Percentiles rank a stretch among this genome's conserved stretches.
These are phyloP conservation scores for Malacosoma neustria DNA, from an alignment of 2,888 invertebrate species.

Conservation along the genomic window DNA sequence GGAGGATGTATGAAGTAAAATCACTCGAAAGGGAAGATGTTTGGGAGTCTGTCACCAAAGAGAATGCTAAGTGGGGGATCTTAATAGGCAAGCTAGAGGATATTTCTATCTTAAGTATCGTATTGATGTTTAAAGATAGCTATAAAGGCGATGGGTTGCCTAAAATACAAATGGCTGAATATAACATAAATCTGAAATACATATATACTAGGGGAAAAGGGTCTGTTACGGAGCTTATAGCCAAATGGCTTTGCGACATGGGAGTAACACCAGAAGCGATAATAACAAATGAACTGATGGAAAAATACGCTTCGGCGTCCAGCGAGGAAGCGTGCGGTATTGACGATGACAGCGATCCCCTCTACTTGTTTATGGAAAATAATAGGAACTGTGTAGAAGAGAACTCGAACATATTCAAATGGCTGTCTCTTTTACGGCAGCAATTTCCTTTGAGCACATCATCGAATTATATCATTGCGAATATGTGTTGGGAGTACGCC, in stretches of 20 bases:
- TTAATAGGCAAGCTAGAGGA: conserved; percentile 93
- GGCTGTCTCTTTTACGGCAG: conserved; percentile 77
- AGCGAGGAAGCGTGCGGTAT: conserved; percentile 18
- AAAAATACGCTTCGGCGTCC: conserved; percentile 22
- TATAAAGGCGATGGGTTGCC: conserved; percentile 59
- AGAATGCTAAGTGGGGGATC: conserved; percentile 90
- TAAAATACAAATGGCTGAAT: conserved; percentile 68
- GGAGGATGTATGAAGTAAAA: conserved; percentile 58
- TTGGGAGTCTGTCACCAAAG: conserved; percentile 90
- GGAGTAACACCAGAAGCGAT: conserved; percentile 80
- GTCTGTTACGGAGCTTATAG: conserved; percentile 91
- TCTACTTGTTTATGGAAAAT: conserved; percentile 46
- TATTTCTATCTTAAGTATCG: conserved; percentile 84
- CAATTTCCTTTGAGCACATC: conserved; percentile 92
- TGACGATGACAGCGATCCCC: conserved; percentile 33
- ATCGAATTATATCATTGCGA: conserved; percentile 84
- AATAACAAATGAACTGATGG: conserved; percentile 66
- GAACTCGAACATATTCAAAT: conserved; percentile 73
- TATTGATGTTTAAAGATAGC: conserved; percentile 71
- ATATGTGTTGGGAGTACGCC: conserved; percentile 94
- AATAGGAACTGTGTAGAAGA: conserved; percentile 44
- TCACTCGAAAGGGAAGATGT: conserved; percentile 71
- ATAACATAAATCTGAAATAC: conserved; percentile 79
- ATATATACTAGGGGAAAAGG: conserved; percentile 81
- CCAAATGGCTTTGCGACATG: conserved; percentile 87